These are phyloP conservation scores for Neuroterus valhalla DNA, from an alignment of 1,140 invertebrate species.

Conservation along the genomic window DNA sequence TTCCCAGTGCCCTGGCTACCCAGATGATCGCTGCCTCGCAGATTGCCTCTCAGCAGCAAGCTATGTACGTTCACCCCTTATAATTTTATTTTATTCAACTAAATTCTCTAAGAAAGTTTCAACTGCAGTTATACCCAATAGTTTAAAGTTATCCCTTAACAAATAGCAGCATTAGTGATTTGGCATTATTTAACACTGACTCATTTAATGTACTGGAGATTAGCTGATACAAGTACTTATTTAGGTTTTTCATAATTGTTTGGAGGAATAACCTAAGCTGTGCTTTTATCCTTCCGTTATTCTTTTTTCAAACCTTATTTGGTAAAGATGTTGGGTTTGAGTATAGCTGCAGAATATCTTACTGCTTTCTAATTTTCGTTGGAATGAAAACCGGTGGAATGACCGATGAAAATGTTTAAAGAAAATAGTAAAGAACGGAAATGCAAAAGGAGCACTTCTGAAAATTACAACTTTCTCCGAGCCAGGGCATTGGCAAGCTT, in stretches of 20 bases:
- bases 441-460: conserved; percentile 72
- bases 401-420: conserved; percentile 49
- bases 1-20: conserved; percentile 95
- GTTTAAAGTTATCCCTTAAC: conserved; percentile 1
- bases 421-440: conserved; percentile 55
- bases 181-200: too few species aligned
- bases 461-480: conserved; percentile 74
- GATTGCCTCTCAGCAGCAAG: conserved; percentile 90
- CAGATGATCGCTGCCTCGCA: conserved; percentile 94
- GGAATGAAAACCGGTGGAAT: conserved; percentile 42
- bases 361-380: conserved; percentile 66
- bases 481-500: conserved; percentile 89
- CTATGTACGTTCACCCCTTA: conserved; percentile 86
- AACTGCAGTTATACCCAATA: conserved; percentile 70
- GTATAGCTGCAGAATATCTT: conserved; percentile 70
- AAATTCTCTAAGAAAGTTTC: conserved; percentile 59
- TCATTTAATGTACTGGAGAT: background rate
- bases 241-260: background rate
- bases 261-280: background rate
- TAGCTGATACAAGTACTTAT: background rate
- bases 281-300: conserved; percentile 25
- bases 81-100: conserved; percentile 71
- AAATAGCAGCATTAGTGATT: background rate
- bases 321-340: conserved; percentile 55
- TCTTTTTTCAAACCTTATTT: conserved; percentile 33